These are phyloP conservation scores for Gouania willdenowi DNA, from an alignment of 2,797 vertebrate genomes.

Conservation along the genomic window DNA sequence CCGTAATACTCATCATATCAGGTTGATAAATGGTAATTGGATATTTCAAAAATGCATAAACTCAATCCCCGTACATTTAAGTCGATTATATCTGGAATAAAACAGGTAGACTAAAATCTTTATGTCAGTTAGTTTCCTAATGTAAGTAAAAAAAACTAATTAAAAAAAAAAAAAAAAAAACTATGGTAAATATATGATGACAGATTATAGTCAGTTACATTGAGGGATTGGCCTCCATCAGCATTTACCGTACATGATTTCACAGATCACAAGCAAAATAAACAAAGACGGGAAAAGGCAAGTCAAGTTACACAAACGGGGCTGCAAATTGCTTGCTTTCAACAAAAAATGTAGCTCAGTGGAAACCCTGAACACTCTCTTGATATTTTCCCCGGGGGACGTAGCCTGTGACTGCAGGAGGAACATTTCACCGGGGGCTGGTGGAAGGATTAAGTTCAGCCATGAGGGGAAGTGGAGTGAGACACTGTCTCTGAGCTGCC, in stretches of 20 bases:
- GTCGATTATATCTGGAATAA: too few species aligned
- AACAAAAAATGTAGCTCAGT: conserved; percentile 22
- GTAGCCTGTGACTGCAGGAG: too few species aligned
- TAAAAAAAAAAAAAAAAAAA: too few species aligned
- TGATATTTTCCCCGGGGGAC: conserved; percentile 24
- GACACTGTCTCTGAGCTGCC: conserved; percentile 47
- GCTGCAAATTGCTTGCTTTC: conserved; percentile 27
- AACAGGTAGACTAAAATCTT: too few species aligned
- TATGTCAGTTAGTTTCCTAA: too few species aligned
- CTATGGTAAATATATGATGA: conserved; percentile 48
- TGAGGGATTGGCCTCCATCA: conserved; percentile 20
- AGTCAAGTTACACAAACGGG: conserved; percentile 37
- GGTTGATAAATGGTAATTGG: too few species aligned
- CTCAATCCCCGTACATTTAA: too few species aligned
- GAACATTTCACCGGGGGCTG: conserved; percentile 35
- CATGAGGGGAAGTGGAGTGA: conserved; percentile 40
- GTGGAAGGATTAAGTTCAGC: conserved; percentile 39
- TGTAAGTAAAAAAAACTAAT: too few species aligned
- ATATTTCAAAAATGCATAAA: too few species aligned
- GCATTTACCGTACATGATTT: conserved; percentile 59
- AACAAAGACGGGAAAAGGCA: conserved; percentile 28
- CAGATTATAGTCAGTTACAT: conserved; percentile 14
- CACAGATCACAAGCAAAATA: conserved; percentile 52
- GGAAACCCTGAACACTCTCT: conserved; percentile 23
- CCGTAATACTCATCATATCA: too few species aligned